Evolutionary conservation across 2,888 invertebrate genomes (phyloP).

Genomic region (Erebia aethiops): DNA sequence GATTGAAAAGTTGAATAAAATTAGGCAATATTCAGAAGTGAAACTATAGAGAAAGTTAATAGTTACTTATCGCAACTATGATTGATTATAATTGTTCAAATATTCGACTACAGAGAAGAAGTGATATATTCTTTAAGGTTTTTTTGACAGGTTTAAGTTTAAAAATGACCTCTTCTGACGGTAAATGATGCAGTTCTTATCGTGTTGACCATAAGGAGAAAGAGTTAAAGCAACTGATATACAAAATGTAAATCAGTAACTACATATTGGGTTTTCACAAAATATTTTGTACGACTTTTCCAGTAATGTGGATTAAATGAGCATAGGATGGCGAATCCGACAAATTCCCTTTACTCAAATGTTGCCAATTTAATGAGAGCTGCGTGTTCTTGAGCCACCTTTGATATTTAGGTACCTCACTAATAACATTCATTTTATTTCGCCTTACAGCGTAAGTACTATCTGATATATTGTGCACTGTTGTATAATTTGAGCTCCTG

Average conservation of each 20-base stretch:
- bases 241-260: too few species aligned
- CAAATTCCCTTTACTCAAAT: not conserved
- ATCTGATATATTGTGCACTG: not conserved
- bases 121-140: not conserved
- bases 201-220: not conserved
- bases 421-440: not conserved
- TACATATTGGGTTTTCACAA: too few species aligned
- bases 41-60: slow-evolving; percentile 19
- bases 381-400: not conserved
- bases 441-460: not conserved
- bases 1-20: slow-evolving; percentile 17
- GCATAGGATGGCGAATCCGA: too few species aligned
- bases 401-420: not conserved
- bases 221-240: too few species aligned
- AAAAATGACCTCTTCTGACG: not conserved
- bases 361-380: not conserved
- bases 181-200: not conserved
- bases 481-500: slow-evolving; percentile 14
- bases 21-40: slow-evolving; percentile 19
- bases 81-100: slow-evolving; percentile 13
- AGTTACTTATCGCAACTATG: not conserved
- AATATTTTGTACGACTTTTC: not conserved
- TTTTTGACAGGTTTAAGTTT: not conserved
- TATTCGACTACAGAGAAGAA: slow-evolving; percentile 1
- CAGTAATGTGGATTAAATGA: not conserved